These are phyloP conservation scores for Hapalemur alaotrensis DNA, from an alignment of 2,797 vertebrate genomes.

Conservation along the genomic window DNA sequence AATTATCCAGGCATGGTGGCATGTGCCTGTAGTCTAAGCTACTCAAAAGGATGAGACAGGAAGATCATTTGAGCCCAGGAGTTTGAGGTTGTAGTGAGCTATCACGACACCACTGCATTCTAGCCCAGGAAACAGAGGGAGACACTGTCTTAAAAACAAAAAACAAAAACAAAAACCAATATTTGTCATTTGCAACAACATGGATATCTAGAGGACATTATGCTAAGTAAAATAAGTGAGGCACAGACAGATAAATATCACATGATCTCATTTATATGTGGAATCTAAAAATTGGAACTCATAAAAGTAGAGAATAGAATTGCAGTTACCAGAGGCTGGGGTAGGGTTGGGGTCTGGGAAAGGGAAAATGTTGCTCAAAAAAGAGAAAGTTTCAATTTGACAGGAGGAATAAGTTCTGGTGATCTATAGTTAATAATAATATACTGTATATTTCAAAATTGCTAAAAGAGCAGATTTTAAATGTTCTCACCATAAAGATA, in stretches of 20 bases:
- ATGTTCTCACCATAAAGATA: not conserved
- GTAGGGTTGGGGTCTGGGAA: not conserved
- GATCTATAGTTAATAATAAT: not conserved
- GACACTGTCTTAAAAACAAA: not conserved
- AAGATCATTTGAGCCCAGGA: not conserved
- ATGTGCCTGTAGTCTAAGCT: not conserved
- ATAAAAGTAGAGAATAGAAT: not conserved
- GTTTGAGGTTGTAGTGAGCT: not conserved
- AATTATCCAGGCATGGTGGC: not conserved
- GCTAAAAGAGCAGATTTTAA: not conserved
- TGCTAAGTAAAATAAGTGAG: not conserved
- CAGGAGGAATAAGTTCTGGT: not conserved
- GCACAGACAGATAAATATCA: not conserved
- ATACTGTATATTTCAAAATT: not conserved
- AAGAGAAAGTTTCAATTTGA: not conserved
- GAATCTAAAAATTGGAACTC: not conserved
- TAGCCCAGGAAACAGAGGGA: not conserved
- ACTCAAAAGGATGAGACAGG: not conserved
- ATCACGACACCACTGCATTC: not conserved
- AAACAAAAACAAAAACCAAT: not conserved
- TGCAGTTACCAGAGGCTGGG: not conserved
- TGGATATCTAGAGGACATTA: not conserved
- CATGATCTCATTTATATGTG: not conserved
- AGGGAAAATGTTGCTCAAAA: not conserved
- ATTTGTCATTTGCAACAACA: not conserved